Base-by-base conservation (phyloP, 2,888 invertebrate species). In the Luperina nickerlii region DNA sequence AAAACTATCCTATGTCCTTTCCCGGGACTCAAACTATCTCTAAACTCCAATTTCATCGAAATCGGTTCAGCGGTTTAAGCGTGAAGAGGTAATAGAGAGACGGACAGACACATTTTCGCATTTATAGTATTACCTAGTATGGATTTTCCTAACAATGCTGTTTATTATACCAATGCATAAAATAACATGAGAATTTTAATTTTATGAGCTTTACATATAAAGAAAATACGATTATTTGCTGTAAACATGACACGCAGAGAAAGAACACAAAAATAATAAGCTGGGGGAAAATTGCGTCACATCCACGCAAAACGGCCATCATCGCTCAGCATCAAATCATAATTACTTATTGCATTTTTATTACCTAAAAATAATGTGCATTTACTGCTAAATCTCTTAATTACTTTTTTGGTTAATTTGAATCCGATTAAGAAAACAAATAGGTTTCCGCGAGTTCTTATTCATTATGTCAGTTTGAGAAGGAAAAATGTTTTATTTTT, bases 401-500 rank as follows among this genome's bases (percentile, higher is more conserved):
- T 65, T 60, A 63, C 42, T 67, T 42, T 65, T 69, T 20, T 20
- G 7, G 32, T 66, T 76, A 57, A 80, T 83, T 73, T 24, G 13
- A 42, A 62, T 63, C 32, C n/a, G 11, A 70, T 80, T 38, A 66
- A 63, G 48, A 74, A 27, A 71, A 60, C 13, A 38, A 27, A n/a
- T 65, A 54, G 20, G 48, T 45, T 66, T 51, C 45, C 13, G n/a
- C 6, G 48, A 48, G 5, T 66, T 76, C 38, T 63, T 57, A 9
- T 76, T 67, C 13, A 63, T 42, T 81, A 67, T 70, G 67, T 32
- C 51, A 84, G 48, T 42, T 84, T 51, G 24, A 63, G 13, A 32
- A 66, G 78, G 70, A 66, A 85, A 77, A 81, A 87, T 86, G 78
- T 57, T 75, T 62, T 54, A 67, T 65, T 72, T 81, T 71, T 68